Evolutionary conservation across 2,797 vertebrate species (phyloP).

Genomic region (Numenius phaeopus): DNA sequence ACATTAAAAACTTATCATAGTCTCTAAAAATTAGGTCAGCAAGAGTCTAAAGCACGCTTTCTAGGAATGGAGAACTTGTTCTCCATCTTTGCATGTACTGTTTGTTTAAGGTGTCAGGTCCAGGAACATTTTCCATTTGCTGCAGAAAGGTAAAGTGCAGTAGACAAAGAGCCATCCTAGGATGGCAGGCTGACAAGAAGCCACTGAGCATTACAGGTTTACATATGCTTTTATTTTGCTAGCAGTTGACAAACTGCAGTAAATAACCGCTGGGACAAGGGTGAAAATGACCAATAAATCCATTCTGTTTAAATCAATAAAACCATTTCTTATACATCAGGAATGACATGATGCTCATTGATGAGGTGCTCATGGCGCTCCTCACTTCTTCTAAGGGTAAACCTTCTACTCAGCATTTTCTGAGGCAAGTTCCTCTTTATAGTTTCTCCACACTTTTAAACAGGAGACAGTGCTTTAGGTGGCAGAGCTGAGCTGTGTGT

Average conservation of each 20-base stretch:
- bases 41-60: neutral
- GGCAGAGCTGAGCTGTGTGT: neutral
- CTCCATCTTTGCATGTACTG: neutral
- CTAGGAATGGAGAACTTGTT: neutral
- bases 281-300: neutral
- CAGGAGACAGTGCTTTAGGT: neutral
- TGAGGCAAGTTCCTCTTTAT: neutral
- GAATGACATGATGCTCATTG: neutral
- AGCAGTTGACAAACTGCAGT: neutral
- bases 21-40: neutral
- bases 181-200: neutral
- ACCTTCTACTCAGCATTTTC: neutral
- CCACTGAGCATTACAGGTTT: neutral
- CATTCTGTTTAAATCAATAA: conserved; percentile 32
- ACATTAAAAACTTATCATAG: neutral
- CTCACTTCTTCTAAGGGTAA: neutral
- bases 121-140: neutral
- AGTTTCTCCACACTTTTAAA: neutral
- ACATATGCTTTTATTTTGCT: conserved; percentile 15
- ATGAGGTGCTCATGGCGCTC: neutral
- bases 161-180: neutral
- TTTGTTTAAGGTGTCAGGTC: neutral
- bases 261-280: neutral
- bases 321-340: neutral
- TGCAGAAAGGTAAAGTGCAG: neutral